Conservation (phyloP, 2,888 invertebrate genomes). For the Pemphredon lugubris region DNA sequence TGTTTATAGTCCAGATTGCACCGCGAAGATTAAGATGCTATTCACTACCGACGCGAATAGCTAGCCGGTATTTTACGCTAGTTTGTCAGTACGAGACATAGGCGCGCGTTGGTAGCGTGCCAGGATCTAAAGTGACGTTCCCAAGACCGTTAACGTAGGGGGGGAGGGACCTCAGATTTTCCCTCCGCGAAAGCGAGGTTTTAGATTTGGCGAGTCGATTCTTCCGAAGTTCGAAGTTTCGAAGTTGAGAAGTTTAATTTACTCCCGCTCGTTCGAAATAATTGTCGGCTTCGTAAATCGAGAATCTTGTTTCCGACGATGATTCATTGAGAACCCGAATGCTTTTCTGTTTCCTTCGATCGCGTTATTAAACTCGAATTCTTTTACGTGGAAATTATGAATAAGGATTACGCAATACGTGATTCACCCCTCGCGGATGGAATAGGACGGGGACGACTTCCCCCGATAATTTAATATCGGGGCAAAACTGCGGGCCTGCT, state of each 20-base stretch:
- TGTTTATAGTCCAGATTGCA: constrained; percentile 73
- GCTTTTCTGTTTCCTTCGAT: not conserved
- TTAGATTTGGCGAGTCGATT: too few species aligned
- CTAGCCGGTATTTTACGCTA: constrained; percentile 42
- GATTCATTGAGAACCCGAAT: not conserved
- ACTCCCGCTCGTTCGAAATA: too few species aligned
- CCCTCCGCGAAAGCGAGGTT: too few species aligned
- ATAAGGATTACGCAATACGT: constrained; percentile 68
- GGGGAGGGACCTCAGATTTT: constrained; percentile 10
- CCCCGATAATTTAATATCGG: constrained; percentile 74
- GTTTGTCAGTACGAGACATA: constrained; percentile 29
- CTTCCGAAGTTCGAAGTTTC: too few species aligned
- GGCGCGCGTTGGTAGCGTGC: constrained; percentile 13
- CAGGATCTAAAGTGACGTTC: constrained; percentile 6
- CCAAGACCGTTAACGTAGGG: not conserved
- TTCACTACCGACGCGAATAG: constrained; percentile 61
- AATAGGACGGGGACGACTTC: constrained; percentile 54
- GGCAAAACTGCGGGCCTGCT: constrained; percentile 65
- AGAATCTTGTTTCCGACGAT: too few species aligned
- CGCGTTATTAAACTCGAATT: constrained; percentile 31
- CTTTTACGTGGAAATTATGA: constrained; percentile 57
- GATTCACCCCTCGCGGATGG: constrained; percentile 65
- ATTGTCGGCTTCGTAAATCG: too few species aligned
- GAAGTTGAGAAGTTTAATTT: too few species aligned
- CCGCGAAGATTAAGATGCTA: constrained; percentile 74